phyloP scores from a whole-genome alignment of 2,888 invertebrate species.

The Drosophila helvetica region DNA sequence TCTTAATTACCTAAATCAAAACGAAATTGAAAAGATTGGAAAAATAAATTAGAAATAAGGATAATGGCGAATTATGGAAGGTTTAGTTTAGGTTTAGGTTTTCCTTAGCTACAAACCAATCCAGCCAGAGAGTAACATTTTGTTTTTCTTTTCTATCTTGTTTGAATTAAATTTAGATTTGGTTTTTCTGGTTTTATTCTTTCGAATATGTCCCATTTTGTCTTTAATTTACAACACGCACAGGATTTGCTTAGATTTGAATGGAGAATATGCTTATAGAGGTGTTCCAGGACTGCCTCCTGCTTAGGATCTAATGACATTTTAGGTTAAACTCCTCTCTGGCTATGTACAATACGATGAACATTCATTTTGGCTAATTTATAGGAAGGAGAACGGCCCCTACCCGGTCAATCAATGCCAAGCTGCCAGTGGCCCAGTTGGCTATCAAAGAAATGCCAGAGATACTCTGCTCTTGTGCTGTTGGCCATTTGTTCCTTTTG shows the following conservation, averaged over 20 bases:
- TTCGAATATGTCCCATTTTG: conserved; percentile 12
- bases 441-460: conserved; percentile 35
- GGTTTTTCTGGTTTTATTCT: neutral
- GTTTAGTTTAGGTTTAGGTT: conserved; percentile 22
- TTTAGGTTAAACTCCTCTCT: conserved; percentile 29
- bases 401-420: conserved; percentile 51
- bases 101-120: conserved; percentile 13
- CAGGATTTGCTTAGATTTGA: conserved; percentile 61
- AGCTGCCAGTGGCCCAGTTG: conserved; percentile 49
- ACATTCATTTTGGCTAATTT: conserved; percentile 57
- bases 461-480: conserved; percentile 29
- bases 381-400: conserved; percentile 8
- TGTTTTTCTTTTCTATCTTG: neutral
- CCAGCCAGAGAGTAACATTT: neutral
- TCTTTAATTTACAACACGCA: conserved; percentile 73
- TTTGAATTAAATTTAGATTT: neutral
- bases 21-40: conserved; percentile 2
- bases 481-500: conserved; percentile 54
- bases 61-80: conserved; percentile 25
- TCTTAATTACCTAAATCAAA: conserved; percentile 31
- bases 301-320: conserved; percentile 49
- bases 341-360: conserved; percentile 61
- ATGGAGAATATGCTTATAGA: conserved; percentile 66
- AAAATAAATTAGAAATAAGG: conserved; percentile 30
- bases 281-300: conserved; percentile 29